A percentile compares a stretch with the other conserved stretches of the same genome.
These are phyloP conservation scores for Calameuta filiformis DNA, from an alignment of 2,888 invertebrate species.

Conservation along the genomic window DNA sequence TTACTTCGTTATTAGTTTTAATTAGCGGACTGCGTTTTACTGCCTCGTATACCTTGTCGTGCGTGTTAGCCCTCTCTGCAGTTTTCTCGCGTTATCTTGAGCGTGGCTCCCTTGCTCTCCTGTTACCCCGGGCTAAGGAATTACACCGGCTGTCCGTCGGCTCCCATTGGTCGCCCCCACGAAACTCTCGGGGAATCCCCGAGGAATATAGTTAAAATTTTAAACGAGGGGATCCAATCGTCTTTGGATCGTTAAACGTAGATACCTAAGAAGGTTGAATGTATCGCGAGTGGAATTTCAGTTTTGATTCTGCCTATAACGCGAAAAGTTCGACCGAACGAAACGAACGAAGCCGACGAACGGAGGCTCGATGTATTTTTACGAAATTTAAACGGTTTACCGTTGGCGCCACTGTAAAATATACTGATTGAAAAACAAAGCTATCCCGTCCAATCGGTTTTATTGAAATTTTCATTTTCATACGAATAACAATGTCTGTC, in stretches of 20 bases:
- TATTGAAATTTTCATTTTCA: neutral
- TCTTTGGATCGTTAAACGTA: neutral
- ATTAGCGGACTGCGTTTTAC: conserved; percentile 32
- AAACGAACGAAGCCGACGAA: neutral
- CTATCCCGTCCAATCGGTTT: neutral
- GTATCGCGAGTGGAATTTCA: neutral
- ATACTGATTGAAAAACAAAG: neutral
- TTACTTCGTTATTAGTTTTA: conserved; percentile 41
- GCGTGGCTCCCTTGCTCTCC: neutral
- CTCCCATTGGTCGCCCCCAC: neutral
- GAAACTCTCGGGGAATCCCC: neutral
- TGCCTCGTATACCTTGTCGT: conserved; percentile 19
- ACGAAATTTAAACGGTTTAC: neutral
- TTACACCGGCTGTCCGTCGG: neutral
- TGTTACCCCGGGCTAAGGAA: neutral
- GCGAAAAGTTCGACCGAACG: neutral
- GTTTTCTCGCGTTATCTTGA: neutral
- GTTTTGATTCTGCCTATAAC: neutral
- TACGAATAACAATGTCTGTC: neutral
- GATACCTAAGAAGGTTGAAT: no score
- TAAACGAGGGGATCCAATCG: neutral
- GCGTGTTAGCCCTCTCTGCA: neutral
- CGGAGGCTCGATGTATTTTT: neutral
- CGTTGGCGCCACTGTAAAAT: neutral
- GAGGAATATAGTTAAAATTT: neutral